phyloP scores from a whole-genome alignment of 2,113 vertebrate species.

The Pterocles burchelli region DNA sequence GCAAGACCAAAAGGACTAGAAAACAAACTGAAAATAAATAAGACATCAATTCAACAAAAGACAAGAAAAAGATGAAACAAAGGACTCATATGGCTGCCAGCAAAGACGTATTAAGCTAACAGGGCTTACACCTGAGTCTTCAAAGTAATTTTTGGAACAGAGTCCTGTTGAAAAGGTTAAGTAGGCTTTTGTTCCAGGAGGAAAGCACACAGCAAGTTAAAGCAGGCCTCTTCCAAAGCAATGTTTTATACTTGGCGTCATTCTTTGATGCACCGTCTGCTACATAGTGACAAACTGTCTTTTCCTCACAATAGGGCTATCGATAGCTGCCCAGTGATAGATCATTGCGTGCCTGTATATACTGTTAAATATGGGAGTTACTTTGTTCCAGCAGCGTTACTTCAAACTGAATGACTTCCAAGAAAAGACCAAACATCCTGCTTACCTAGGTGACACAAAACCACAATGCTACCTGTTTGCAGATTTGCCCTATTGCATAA shows the following conservation, averaged over 20 bases:
- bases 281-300: not conserved
- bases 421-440: not conserved
- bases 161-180: not conserved
- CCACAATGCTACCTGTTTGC: not conserved
- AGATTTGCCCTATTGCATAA: not conserved
- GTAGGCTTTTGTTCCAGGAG: not conserved
- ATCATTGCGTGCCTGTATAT: not conserved
- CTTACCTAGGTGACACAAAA: not conserved
- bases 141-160: not conserved
- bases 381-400: not conserved
- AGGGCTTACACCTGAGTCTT: not conserved
- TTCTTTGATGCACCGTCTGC: not conserved
- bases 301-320: not conserved
- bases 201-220: not conserved
- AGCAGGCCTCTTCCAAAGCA: not conserved
- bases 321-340: rapidly evolving
- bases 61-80: not conserved
- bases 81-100: not conserved
- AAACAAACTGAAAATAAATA: not conserved
- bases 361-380: not conserved
- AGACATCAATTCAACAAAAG: not conserved
- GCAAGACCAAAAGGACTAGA: not conserved
- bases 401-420: not conserved
- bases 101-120: not conserved
- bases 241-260: not conserved